Evolutionary conservation across 2,888 invertebrate genomes (phyloP).

Genomic region (Pristionchus maxplancki): DNA sequence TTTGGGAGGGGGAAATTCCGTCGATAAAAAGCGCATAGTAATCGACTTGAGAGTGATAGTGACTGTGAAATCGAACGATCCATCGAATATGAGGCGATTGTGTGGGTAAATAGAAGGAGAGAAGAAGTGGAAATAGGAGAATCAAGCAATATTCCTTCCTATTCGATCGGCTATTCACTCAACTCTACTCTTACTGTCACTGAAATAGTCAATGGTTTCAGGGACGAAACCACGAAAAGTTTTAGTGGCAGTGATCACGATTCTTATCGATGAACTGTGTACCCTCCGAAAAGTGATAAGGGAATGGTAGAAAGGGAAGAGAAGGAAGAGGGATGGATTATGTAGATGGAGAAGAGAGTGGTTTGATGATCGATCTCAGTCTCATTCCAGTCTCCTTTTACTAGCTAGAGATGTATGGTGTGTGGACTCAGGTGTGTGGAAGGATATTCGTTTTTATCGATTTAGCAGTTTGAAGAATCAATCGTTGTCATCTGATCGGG

Average conservation of each 20-base stretch:
- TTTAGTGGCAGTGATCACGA: background rate
- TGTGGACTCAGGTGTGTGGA: too few species aligned
- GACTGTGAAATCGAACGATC: conserved; percentile 34
- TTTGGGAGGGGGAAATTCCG: background rate
- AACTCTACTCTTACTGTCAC: background rate
- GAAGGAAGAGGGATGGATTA: conserved; percentile 28
- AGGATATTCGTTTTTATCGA: background rate
- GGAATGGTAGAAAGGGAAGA: background rate
- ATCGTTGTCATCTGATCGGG: background rate
- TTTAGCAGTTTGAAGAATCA: background rate
- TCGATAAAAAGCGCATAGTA: background rate
- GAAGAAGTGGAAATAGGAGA: background rate
- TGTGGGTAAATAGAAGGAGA: conserved; percentile 39
- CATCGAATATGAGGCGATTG: conserved; percentile 30
- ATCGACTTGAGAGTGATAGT: background rate
- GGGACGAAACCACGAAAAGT: background rate
- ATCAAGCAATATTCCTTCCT: background rate
- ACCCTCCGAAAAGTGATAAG: background rate
- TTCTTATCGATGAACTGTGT: conserved; percentile 28
- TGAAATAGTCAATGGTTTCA: background rate
- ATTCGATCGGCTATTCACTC: background rate
- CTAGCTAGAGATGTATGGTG: background rate
- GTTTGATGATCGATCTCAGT: background rate
- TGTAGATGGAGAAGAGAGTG: background rate
- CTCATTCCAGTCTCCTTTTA: background rate